Percentiles rank a stretch among this genome's conserved stretches.
phyloP scores from a whole-genome alignment of 2,797 vertebrate species.

The Euthynnus affinis region DNA sequence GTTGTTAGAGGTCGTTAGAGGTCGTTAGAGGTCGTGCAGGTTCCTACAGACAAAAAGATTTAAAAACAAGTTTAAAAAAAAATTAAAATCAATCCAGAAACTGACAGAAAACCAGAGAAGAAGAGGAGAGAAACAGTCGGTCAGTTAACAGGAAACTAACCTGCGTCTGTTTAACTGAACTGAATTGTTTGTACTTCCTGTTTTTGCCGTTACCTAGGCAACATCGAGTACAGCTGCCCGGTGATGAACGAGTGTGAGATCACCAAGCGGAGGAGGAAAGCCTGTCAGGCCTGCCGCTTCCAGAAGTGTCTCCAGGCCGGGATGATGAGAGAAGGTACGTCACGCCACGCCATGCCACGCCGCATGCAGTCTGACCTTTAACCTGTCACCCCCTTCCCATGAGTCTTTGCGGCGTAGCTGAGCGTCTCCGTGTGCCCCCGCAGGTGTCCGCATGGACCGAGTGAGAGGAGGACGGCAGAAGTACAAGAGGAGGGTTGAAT shows the following conservation, averaged over 20 bases:
- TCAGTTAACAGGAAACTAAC: too few relatives aligned
- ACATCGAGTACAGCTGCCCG: conserved; percentile 87
- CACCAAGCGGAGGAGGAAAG: conserved; percentile 85
- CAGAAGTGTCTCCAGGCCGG: conserved; percentile 86
- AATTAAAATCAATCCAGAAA: too few relatives aligned
- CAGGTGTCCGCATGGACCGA: conserved; percentile 86
- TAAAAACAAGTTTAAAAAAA: too few relatives aligned
- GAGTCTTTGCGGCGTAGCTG: not conserved
- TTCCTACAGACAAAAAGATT: too few relatives aligned
- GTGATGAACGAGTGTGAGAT: conserved; percentile 85
- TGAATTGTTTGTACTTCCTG: conserved; percentile 10
- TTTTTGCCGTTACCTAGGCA: conserved; percentile 76
- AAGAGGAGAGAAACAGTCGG: too few relatives aligned
- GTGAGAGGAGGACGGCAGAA: conserved; percentile 87
- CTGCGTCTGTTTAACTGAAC: too few relatives aligned
- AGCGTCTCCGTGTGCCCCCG: not conserved
- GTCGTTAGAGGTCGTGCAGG: too few relatives aligned
- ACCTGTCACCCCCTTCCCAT: not conserved
- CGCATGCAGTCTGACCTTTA: not conserved
- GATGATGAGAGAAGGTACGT: conserved; percentile 87
- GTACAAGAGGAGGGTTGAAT: conserved; percentile 80
- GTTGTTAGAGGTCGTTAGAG: too few relatives aligned
- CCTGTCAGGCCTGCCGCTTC: conserved; percentile 88
- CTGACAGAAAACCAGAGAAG: too few relatives aligned
- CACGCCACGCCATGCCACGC: too few relatives aligned